Conservation (phyloP, 2,113 vertebrate species). For the Anguilla rostrata region DNA sequence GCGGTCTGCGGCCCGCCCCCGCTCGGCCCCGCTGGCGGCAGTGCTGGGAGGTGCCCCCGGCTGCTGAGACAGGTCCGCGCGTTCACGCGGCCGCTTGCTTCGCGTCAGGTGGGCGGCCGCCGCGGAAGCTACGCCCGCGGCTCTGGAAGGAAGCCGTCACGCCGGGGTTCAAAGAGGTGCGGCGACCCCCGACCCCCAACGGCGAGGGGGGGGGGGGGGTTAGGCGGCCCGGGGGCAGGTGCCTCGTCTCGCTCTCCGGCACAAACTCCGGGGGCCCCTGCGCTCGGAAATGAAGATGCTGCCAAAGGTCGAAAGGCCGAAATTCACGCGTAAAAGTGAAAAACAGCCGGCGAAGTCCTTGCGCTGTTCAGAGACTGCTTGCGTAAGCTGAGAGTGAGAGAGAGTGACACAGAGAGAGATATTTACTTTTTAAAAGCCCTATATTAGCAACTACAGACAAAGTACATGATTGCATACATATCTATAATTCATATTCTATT, state of each 20-base stretch:
- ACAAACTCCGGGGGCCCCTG: background rate
- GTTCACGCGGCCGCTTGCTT: background rate
- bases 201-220: background rate
- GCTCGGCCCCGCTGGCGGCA: background rate
- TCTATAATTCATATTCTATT: no score
- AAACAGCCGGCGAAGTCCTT: background rate
- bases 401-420: background rate
- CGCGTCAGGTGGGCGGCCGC: background rate
- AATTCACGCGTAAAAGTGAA: background rate
- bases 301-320: background rate
- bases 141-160: background rate
- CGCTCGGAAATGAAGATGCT: background rate
- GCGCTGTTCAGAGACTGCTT: background rate
- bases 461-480: no score
- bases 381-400: background rate
- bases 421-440: background rate
- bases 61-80: background rate
- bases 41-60: background rate
- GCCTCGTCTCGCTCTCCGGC: background rate
- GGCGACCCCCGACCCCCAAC: background rate
- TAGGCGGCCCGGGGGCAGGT: background rate
- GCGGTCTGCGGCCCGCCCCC: background rate
- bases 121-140: background rate
- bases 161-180: background rate
- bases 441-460: no score